Percentiles rank a stretch among this genome's conserved stretches.
Conservation (phyloP, 2,888 invertebrate genomes). For the Smittia aterrima region DNA sequence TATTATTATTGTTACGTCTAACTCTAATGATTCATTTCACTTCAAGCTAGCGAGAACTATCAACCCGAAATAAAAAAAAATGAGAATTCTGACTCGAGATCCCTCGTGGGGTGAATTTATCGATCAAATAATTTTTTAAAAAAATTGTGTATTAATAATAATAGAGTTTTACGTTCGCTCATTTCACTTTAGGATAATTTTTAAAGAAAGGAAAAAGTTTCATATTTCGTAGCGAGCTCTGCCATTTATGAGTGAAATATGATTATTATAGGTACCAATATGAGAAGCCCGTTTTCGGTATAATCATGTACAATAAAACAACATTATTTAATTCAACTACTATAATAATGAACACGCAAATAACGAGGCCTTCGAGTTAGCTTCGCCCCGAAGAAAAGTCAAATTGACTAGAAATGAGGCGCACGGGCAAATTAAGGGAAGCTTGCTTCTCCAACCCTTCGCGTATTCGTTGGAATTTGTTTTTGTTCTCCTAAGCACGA, state of each 20-base stretch:
- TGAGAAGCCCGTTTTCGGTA: conserved; percentile 39
- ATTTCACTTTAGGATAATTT: conserved; percentile 23
- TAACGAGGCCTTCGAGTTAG: not conserved
- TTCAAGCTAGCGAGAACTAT: not conserved
- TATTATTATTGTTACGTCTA: conserved; percentile 14
- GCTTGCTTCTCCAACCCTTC: not conserved
- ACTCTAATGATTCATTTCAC: conserved; percentile 18
- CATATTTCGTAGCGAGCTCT: conserved; percentile 27
- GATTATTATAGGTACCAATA: conserved; percentile 40
- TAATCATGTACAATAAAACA: conserved; percentile 41
- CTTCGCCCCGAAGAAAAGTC: not conserved
- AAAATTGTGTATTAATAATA: conserved; percentile 38
- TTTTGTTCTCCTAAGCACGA: not conserved
- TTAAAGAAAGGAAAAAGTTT: conserved; percentile 29
- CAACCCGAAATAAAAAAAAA: not conserved
- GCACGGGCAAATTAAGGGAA: not conserved
- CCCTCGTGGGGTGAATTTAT: conserved; percentile 23
- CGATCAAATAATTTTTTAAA: conserved; percentile 39
- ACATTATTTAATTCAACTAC: conserved; percentile 41
- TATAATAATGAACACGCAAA: conserved; percentile 41
- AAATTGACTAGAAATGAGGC: not conserved
- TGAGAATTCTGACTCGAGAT: not conserved
- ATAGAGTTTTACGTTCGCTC: conserved; percentile 19
- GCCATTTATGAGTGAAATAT: conserved; percentile 40
- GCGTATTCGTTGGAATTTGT: no score